Base-by-base conservation (phyloP, 1,140 invertebrate genomes). In the Cyphomyrmex costatus region DNA sequence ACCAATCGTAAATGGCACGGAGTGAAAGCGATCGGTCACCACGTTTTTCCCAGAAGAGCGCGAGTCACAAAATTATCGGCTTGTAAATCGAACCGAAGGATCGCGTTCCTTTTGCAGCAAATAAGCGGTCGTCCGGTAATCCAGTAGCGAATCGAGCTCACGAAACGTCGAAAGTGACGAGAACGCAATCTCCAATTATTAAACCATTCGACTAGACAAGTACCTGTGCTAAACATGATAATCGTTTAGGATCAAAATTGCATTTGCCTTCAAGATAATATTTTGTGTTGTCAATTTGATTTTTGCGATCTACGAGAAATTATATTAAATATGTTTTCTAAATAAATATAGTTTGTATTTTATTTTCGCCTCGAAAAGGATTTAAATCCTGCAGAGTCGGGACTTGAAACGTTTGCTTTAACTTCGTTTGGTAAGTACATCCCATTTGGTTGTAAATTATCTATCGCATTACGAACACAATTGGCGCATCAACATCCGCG, bases 31-130 rank as follows among this genome's bases (percentile, higher is more conserved):
- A 84, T 90, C 76, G 83, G 85, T 86, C 89, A 86, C 86, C 70
- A 85, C 85, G 66, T 74, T 92, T 93, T 93, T 92, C 92, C 87
- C 89, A 91, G 92, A 93, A 91, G 86, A 91, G 86, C 78, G 85
- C 82, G 66, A 89, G 86, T 65, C 87, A 91, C 87, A 86, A 92
- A 91, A 92, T 93, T 87, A 87, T 86, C 89, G 79, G 88, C 82
- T 92, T 89, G 91, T 90, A 90, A 92, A 91, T 91, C 89, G 60
- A 88, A 82, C 46, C 73, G 83, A 66, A 73, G 65, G 84, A 88
- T 89, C 87, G 90, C 65, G 49, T 82, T 92, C 88, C 74, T 91
- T 80, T 65, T 74, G 65, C 51, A 24, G 33, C 66, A 58, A 58
- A 77, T 63, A 61, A 68, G 16, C 83, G 36, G 60, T 16, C 73